Evolutionary conservation across 2,797 vertebrate genomes (phyloP).

Genomic region (Knipowitschia caucasica): DNA sequence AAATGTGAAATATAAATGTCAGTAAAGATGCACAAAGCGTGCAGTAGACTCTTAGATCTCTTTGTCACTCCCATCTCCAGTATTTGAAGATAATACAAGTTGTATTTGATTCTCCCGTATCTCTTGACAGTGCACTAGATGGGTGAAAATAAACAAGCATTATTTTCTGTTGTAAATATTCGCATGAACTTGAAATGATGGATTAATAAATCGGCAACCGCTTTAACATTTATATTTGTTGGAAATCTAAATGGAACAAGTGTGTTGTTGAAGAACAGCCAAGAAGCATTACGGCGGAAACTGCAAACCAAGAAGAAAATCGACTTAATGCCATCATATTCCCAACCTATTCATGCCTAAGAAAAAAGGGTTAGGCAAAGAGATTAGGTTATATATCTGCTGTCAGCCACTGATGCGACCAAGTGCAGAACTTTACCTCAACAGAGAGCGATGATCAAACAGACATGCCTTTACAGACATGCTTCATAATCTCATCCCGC

Average conservation of each 20-base stretch:
- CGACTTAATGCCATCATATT: slow-evolving; percentile 81
- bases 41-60: slow-evolving; percentile 60
- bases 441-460: slow-evolving; percentile 77
- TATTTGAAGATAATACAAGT: slow-evolving; percentile 72
- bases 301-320: slow-evolving; percentile 80
- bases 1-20: slow-evolving; percentile 65
- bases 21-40: slow-evolving; percentile 54
- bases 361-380: slow-evolving; percentile 74
- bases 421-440: slow-evolving; percentile 75
- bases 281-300: slow-evolving; percentile 76
- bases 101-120: slow-evolving; percentile 67
- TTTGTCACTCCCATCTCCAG: slow-evolving; percentile 65
- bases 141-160: slow-evolving; percentile 74
- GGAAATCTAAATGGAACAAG: slow-evolving; percentile 70
- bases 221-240: slow-evolving; percentile 71
- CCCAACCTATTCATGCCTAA: slow-evolving; percentile 73
- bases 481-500: slow-evolving; percentile 73
- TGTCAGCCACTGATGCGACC: slow-evolving; percentile 75
- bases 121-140: slow-evolving; percentile 49
- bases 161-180: slow-evolving; percentile 67
- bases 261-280: slow-evolving; percentile 73
- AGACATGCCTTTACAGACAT: slow-evolving; percentile 80
- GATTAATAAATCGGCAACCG: slow-evolving; percentile 72
- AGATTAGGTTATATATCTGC: slow-evolving; percentile 78
- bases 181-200: slow-evolving; percentile 73